These are phyloP conservation scores for Tubulanus polymorphus DNA, from an alignment of 2,888 invertebrate genomes.

Conservation along the genomic window DNA sequence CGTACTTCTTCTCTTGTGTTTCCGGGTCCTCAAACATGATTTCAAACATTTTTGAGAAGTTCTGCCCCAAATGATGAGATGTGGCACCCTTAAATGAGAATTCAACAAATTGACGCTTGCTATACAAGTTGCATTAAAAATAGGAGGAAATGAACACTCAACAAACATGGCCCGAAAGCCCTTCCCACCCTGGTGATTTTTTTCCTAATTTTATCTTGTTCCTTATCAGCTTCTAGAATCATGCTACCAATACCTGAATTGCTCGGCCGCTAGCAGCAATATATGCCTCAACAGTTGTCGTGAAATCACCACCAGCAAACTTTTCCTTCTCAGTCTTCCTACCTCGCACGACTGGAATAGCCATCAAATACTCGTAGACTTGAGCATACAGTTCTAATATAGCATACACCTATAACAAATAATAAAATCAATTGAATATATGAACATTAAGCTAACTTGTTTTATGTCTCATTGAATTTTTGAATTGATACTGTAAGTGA, in stretches of 20 bases:
- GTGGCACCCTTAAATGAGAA: slow-evolving; percentile 70
- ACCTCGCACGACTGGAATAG: slow-evolving; percentile 75
- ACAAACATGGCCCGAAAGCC: too few species aligned
- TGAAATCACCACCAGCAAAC: slow-evolving; percentile 96
- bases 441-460: too few species aligned
- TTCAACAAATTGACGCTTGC: too few species aligned
- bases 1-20: slow-evolving; percentile 66
- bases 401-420: slow-evolving; percentile 40
- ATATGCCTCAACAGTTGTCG: slow-evolving; percentile 95
- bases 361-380: slow-evolving; percentile 85
- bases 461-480: too few species aligned
- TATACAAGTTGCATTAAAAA: too few species aligned
- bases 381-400: slow-evolving; percentile 77
- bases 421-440: too few species aligned
- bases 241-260: slow-evolving; percentile 65
- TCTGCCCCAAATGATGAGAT: slow-evolving; percentile 97
- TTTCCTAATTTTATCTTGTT: too few species aligned
- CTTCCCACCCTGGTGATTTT: too few species aligned
- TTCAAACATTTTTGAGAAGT: slow-evolving; percentile 99
- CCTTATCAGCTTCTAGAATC: too few species aligned
- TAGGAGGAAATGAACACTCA: too few species aligned
- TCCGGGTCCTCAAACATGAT: slow-evolving; percentile 91
- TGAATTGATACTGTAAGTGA: too few species aligned
- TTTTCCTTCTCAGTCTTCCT: slow-evolving; percentile 98
- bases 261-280: slow-evolving; percentile 89